Base-by-base conservation (phyloP, 2,113 vertebrate genomes). In the Ciconia stormi region DNA sequence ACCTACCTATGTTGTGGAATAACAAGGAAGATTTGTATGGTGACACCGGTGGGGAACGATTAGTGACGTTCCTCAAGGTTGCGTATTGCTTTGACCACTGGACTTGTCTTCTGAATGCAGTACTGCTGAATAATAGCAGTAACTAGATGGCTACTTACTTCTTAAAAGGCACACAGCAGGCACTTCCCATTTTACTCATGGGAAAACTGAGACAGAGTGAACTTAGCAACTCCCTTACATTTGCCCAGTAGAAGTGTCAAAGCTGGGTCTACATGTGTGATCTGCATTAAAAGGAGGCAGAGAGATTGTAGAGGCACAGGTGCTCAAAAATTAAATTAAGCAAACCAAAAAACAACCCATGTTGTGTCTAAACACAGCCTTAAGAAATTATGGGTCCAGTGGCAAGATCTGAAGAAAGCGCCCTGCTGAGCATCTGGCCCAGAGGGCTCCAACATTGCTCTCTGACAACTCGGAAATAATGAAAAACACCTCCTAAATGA, bases 241-340 rank as follows among this genome's bases (percentile, higher is more conserved):
- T 50, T 82, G 42, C 34, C 29, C 1, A 0, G 5, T 61, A 44
- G 29, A 90, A 85, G n/a, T 19, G 40, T 65, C 62, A 83, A 58
- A 83, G 34, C 34, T 44, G 49, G 22, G 34, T 34, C 61, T 63
- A 21, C 10, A 4, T 2, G 2, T 38, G 19, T 0, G 0, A 36
- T 44, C 38, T 53, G 19, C 27, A 53, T 49, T 83, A 69, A 74
- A 70, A 62, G 16, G 10, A 22, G 34, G 6, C 16, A 79, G n/a
- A 79, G 36, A 67, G 50, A 58, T 30, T 29, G 16, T 42, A 36
- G 30, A 38, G 17, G n/a, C 42, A 50, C 19, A 40, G 32, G 19
- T 74, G n/a, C 44, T n/a, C 38, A 63, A 79, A 93, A 90, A 52
- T 16, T 20, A 67, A 62, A 67, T 34, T 56, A 77, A 61, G 44